phyloP scores from a whole-genome alignment of 2,797 vertebrate species.

The Hyperoplus lanceolatus region DNA sequence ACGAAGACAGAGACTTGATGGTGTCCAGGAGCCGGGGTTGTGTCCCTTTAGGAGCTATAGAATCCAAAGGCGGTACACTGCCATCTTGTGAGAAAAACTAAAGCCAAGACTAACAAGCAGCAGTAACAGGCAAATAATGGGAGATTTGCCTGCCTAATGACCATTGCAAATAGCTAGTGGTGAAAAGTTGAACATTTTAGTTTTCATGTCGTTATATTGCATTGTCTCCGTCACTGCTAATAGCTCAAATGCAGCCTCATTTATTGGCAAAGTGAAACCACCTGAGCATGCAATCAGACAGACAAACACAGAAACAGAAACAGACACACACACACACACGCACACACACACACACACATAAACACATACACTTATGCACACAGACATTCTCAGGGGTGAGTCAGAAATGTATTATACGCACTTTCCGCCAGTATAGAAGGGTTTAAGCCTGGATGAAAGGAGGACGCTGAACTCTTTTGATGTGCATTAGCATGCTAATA shows the following conservation, averaged over 20 bases:
- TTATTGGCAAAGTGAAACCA: slow-evolving; percentile 35
- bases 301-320: background rate
- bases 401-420: slow-evolving; percentile 57
- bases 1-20: slow-evolving; percentile 60
- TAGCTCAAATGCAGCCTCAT: slow-evolving; percentile 41
- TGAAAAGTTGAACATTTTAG: slow-evolving; percentile 50
- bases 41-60: slow-evolving; percentile 26
- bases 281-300: slow-evolving; percentile 28
- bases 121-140: slow-evolving; percentile 43
- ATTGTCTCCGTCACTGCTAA: slow-evolving; percentile 28
- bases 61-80: slow-evolving; percentile 82
- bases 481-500: slow-evolving; percentile 82
- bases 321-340: background rate
- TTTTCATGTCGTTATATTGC: slow-evolving; percentile 40
- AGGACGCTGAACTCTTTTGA: slow-evolving; percentile 74
- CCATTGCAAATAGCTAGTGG: slow-evolving; percentile 47
- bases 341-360: background rate
- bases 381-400: slow-evolving; percentile 56
- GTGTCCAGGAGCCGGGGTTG: slow-evolving; percentile 45
- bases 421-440: slow-evolving; percentile 56
- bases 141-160: slow-evolving; percentile 55
- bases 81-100: slow-evolving; percentile 85
- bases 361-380: slow-evolving; percentile 27
- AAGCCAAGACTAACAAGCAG: slow-evolving; percentile 40
- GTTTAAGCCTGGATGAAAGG: slow-evolving; percentile 74